Conservation (phyloP, 2,888 invertebrate species). For the Hydriomena furcata region DNA sequence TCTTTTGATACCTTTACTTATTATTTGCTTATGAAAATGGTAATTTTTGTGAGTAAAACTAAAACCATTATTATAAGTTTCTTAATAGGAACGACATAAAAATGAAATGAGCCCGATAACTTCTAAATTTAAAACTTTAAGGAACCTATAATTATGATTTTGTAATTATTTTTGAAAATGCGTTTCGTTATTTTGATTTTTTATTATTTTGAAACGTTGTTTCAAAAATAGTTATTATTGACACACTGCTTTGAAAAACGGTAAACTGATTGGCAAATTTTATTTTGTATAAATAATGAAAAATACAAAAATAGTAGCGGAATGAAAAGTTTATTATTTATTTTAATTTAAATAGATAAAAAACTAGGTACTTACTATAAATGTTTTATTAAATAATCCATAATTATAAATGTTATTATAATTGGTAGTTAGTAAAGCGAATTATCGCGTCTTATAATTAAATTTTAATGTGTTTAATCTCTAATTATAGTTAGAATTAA, state of each 20-base stretch:
- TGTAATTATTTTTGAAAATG: conserved; percentile 30
- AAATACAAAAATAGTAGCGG: conserved; percentile 41
- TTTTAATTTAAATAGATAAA: conserved; percentile 34
- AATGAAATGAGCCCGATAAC: conserved; percentile 29
- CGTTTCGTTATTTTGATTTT: conserved; percentile 14
- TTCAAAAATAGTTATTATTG: conserved; percentile 47
- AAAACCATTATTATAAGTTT: conserved; percentile 33
- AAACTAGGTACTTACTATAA: conserved; percentile 46
- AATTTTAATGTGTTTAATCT: conserved; percentile 66
- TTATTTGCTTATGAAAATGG: conserved; percentile 43
- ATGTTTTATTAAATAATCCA: conserved; percentile 43
- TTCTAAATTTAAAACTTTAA: conserved; percentile 36
- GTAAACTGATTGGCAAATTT: conserved; percentile 63
- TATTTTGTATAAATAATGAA: conserved; percentile 55
- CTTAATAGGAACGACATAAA: conserved; percentile 29
- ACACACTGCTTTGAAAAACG: conserved; percentile 67
- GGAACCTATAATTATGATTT: conserved; percentile 35
- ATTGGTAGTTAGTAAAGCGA: conserved; percentile 31
- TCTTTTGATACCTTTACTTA: conserved; percentile 14
- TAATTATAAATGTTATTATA: conserved; percentile 62
- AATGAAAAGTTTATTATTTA: conserved; percentile 23
- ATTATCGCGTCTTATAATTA: conserved; percentile 50
- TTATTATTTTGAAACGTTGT: conserved; percentile 37
- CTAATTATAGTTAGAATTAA: conserved; percentile 59
- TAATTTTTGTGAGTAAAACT: conserved; percentile 47